Evolutionary conservation across 2,113 vertebrate species (phyloP).

Genomic region (Elephantulus edwardii): DNA sequence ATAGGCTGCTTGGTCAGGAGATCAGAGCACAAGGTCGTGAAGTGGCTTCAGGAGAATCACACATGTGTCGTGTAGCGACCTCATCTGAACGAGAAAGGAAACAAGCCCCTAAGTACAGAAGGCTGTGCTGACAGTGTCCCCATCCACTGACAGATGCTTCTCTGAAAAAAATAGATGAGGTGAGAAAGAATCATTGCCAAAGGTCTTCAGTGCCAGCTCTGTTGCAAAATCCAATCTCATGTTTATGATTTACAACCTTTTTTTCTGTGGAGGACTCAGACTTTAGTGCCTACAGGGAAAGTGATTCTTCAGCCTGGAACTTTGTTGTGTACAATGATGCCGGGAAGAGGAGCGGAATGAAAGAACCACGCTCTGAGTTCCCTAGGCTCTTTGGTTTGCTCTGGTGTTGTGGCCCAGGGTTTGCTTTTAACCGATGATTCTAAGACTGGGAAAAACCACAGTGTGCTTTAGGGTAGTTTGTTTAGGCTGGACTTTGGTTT

Average conservation of each 20-base stretch:
- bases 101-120: background rate
- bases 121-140: too few relatives aligned
- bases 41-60: background rate
- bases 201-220: background rate
- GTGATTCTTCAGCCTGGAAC: background rate
- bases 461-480: background rate
- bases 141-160: conserved; percentile 26
- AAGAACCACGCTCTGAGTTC: background rate
- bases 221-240: conserved; percentile 24
- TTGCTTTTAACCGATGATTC: background rate
- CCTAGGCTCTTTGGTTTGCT: background rate
- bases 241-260: conserved; percentile 44
- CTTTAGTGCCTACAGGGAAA: background rate
- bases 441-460: background rate
- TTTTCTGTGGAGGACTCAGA: background rate
- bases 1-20: background rate
- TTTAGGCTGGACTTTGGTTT: background rate
- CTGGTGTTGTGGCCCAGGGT: background rate
- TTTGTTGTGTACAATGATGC: background rate
- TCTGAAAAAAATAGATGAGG: conserved; percentile 7
- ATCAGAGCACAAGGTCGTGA: background rate
- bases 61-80: background rate
- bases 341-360: background rate
- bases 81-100: conserved; percentile 10
- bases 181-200: conserved; percentile 39